These are phyloP conservation scores for Drosophila meridionalis DNA, from an alignment of 2,888 invertebrate genomes.

Conservation along the genomic window DNA sequence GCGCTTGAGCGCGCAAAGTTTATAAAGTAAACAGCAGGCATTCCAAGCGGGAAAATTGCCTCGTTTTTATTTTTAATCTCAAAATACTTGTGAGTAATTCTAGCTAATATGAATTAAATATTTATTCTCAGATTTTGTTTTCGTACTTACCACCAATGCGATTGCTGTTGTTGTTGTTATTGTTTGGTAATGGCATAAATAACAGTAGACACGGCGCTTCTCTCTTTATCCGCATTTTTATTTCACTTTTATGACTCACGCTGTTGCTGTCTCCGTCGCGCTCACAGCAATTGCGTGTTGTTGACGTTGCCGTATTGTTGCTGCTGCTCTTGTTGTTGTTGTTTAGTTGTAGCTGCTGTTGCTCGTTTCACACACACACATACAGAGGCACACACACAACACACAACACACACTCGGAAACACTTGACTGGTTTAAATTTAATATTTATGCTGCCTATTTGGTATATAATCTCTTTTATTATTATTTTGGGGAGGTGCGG, in stretches of 20 bases:
- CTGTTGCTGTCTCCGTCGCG: slow-evolving; percentile 82
- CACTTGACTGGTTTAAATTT: slow-evolving; percentile 64
- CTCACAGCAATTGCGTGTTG: slow-evolving; percentile 75
- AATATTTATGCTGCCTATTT: slow-evolving; percentile 57
- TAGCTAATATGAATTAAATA: slow-evolving; percentile 22
- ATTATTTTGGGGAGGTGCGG: slow-evolving; percentile 42
- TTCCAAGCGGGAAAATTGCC: slow-evolving; percentile 66
- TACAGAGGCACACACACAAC: slow-evolving; percentile 20
- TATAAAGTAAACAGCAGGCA: slow-evolving; percentile 68
- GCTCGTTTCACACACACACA: slow-evolving; percentile 63
- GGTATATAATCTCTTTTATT: slow-evolving; percentile 53
- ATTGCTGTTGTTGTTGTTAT: slow-evolving; percentile 59
- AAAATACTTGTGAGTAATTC: slow-evolving; percentile 55
- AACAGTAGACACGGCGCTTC: slow-evolving; percentile 88
- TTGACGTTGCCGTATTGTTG: slow-evolving; percentile 73
- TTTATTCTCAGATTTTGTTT: slow-evolving; percentile 27
- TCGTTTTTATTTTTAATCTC: slow-evolving; percentile 43
- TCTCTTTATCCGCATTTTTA: slow-evolving; percentile 88
- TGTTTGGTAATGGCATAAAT: slow-evolving; percentile 86
- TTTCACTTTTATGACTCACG: slow-evolving; percentile 86
- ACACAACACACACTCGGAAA: slow-evolving; percentile 34
- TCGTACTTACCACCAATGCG: slow-evolving; percentile 70
- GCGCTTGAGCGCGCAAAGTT: slow-evolving; percentile 67
- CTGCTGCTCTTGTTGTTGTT: slow-evolving; percentile 48
- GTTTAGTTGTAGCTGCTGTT: slow-evolving; percentile 49